These are phyloP conservation scores for Zapus hudsonius DNA, from an alignment of 2,113 vertebrate species.

Conservation along the genomic window DNA sequence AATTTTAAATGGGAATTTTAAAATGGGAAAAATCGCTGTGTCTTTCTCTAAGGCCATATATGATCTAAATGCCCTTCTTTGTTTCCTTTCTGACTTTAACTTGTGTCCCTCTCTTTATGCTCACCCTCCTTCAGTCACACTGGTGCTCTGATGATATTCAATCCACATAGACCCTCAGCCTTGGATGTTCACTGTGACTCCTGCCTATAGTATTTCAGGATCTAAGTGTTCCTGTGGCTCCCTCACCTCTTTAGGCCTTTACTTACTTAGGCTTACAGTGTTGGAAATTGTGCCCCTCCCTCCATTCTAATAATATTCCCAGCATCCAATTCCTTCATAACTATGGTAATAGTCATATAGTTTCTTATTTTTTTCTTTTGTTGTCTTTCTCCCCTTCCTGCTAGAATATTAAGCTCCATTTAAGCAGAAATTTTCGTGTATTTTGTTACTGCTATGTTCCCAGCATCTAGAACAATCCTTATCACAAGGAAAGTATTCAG, in stretches of 20 bases:
- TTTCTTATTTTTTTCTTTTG: constrained; percentile 24
- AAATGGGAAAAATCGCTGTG: neutral
- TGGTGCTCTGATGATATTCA: neutral
- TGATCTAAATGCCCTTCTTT: neutral
- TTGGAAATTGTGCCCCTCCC: neutral
- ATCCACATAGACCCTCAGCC: neutral
- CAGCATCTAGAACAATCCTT: constrained; percentile 10
- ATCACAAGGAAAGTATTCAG: neutral
- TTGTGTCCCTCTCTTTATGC: neutral
- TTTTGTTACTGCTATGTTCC: neutral
- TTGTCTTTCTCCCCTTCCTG: constrained; percentile 7
- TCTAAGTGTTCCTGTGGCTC: neutral
- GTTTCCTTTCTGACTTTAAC: neutral
- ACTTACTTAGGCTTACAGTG: neutral
- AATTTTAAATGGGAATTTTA: too few species aligned
- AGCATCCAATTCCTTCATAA: neutral
- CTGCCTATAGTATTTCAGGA: neutral
- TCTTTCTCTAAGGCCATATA: neutral
- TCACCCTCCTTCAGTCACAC: neutral
- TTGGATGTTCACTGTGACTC: neutral
- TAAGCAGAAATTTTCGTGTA: constrained; percentile 3
- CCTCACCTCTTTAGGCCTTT: constrained; percentile 2
- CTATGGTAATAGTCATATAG: neutral
- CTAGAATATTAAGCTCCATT: neutral
- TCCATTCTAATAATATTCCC: neutral